Evolutionary conservation across 2,888 invertebrate genomes (phyloP), one percentile per base, ranked within the genome.

Genomic region (Aporophyla nigra): DNA sequence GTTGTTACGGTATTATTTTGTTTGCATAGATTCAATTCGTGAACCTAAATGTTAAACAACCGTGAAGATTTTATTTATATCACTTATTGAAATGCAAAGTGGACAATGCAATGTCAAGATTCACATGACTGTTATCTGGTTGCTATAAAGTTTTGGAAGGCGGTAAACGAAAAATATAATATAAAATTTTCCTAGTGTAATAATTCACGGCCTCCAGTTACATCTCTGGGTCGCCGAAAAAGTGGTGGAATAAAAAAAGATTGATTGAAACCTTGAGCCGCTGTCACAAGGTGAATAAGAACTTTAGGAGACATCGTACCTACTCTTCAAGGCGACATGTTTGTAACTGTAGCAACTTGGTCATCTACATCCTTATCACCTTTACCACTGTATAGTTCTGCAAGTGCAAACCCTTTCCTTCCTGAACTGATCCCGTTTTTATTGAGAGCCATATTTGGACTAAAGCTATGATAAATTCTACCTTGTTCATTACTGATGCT

Each of bases 1-100:
- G 83, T 78, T 87, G 92, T 91, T 90, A 92, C 93, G 93, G 91
- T 93, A 90, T 85, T 87, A 81, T 91, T 78, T 91, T 91, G 79
- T 90, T 86, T 90, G 88, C 89, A 87, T 89, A 85, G 83, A 86
- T 86, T 84, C 76, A 80, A 79, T 89, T 89, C 87, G 84, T 82
- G 78, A 87, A 87, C 87, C 86, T 89, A 84, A 86, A 68, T 78
- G 75, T 61, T 85, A 83, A 90, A 82, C 65, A 89, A 86, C 89
- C 90, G 86, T 91, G 86, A 91, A 89, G 77, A 86, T 80, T 84
- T 78, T 66, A 79, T 81, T 73, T 76, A 78, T 78, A 78, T 78
- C 27, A 61, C 16, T 53, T 27, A 74, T 73, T 61, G 40, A 74
- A 85, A 66, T 56, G 62, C 46, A 46, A 69, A 61, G 27, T 67